phyloP scores from a whole-genome alignment of 2,888 invertebrate genomes.

The Megaustenia siamemsis region DNA sequence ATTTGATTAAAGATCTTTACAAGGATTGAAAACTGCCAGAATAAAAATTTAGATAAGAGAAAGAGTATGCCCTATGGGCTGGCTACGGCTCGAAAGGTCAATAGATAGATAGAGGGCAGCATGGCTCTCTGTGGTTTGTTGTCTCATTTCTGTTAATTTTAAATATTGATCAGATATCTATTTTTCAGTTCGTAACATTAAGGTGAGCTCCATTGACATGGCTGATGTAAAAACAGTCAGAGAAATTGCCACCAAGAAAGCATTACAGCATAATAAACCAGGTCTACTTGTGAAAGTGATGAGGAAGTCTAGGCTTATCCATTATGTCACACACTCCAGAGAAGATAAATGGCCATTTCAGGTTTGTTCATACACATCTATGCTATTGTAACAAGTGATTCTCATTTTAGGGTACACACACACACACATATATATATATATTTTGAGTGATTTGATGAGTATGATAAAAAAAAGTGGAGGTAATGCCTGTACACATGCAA shows the following conservation, averaged over 20 bases:
- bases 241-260: constrained; percentile 56
- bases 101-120: too few species aligned
- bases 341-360: constrained; percentile 69
- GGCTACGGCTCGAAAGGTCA: too few species aligned
- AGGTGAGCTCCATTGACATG: constrained; percentile 18
- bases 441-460: background rate
- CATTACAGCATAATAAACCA: constrained; percentile 57
- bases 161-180: too few species aligned
- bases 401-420: background rate
- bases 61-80: too few species aligned
- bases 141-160: too few species aligned
- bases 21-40: too few species aligned
- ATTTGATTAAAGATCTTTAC: too few species aligned
- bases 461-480: too few species aligned
- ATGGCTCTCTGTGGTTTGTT: too few species aligned
- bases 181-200: constrained; percentile 9
- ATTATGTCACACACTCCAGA: constrained; percentile 64
- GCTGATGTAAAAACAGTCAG: constrained; percentile 58
- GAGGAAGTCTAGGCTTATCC: constrained; percentile 62
- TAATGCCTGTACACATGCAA: too few species aligned
- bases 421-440: background rate
- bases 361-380: too few species aligned
- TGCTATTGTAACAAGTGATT: background rate
- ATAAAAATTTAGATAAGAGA: too few species aligned
- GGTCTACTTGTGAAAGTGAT: constrained; percentile 63